Base-by-base conservation (phyloP, 1,140 invertebrate species). In the Drosophila kurseongensis region DNA sequence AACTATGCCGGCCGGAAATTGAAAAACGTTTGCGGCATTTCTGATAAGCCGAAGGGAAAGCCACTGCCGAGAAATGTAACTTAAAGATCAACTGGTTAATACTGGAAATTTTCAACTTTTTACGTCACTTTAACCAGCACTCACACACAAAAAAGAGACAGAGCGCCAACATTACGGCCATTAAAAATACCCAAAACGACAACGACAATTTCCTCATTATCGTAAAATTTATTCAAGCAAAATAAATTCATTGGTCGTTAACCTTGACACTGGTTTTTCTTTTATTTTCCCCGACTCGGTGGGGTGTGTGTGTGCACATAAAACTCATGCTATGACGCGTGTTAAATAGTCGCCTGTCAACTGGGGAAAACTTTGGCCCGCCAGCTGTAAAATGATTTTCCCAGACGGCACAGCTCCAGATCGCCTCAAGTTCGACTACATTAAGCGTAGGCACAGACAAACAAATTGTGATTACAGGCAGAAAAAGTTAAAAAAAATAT, bases 191-290 rank as follows among this genome's bases (percentile, higher is more conserved):
- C 90, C 89, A 91, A 91, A 91, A 91, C 90, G 90, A 89, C 90
- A 90, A 91, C 90, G 90, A 91, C 90, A 91, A 91, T 91, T 91
- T 91, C 90, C 91, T 91, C 91, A 92, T 92, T 91, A 92, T 91
- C 91, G 91, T 92, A 92, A 92, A 92, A 92, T 92, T 92, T 92
- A 92, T 92, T 92, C 91, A 92, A 91, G 91, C 91, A 92, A 92
- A 92, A 92, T 92, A 92, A 92, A 92, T 92, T 92, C 91, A 92
- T 92, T 92, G 91, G 91, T 92, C 91, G 91, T 92, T 92, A 92
- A 92, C 91, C 91, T 92, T 92, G 91, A 92, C 91, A 92, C 91
- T 92, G 91, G 82, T 90, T 92, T 91, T 91, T 82, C 91, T 85
- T 91, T 90, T 77, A 77, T 75, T 82, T 73, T 63, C 54, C 27